phyloP scores from a whole-genome alignment of 1,140 invertebrate species.

The Trachymyrmex septentrionalis region DNA sequence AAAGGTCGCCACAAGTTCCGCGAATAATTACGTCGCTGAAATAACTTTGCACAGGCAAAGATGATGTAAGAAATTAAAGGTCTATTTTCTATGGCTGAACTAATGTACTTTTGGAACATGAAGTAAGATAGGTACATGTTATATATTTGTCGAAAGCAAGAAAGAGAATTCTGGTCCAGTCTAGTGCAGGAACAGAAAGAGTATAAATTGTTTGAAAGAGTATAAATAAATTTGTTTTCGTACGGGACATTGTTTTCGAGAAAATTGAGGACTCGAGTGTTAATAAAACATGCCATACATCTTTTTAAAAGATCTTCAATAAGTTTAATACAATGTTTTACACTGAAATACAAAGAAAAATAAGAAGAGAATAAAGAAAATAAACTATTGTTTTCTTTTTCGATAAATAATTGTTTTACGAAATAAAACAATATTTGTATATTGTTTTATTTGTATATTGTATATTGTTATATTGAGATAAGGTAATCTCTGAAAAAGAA shows the following conservation, averaged over 20 bases:
- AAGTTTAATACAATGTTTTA: background rate
- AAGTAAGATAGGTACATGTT: too few relatives aligned
- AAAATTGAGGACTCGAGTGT: background rate
- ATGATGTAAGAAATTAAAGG: conserved; percentile 7
- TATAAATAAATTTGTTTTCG: background rate
- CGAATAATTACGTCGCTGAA: background rate
- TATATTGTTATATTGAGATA: too few relatives aligned
- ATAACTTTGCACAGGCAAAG: background rate
- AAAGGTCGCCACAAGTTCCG: background rate
- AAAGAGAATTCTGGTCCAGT: too few relatives aligned
- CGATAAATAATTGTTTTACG: background rate
- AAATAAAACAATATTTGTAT: too few relatives aligned
- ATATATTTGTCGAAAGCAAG: too few relatives aligned
- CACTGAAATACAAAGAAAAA: background rate
- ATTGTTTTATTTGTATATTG: too few relatives aligned
- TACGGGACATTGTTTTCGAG: background rate
- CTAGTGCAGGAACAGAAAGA: background rate
- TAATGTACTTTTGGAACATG: too few relatives aligned
- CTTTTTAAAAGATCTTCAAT: background rate
- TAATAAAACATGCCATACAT: conserved; percentile 6
- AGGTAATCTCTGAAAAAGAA: background rate
- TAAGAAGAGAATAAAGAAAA: background rate
- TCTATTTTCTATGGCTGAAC: too few relatives aligned
- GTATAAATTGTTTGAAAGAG: background rate
- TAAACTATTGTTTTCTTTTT: background rate